Evolutionary conservation across 2,113 vertebrate genomes (phyloP).

Genomic region (Bos indicus): DNA sequence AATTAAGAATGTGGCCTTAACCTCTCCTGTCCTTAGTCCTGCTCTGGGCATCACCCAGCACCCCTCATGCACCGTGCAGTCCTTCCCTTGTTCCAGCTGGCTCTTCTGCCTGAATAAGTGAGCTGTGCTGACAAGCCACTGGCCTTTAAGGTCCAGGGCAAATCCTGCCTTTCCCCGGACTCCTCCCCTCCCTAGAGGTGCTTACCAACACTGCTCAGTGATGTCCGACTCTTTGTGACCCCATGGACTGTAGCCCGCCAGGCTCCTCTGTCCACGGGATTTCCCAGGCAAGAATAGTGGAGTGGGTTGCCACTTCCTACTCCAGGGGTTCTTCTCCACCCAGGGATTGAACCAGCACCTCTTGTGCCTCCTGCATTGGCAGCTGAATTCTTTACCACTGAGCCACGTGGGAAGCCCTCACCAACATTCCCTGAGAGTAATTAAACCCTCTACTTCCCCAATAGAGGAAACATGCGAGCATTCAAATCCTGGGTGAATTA

Average conservation of each 20-base stretch:
- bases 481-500: not conserved
- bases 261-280: not conserved
- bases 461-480: not conserved
- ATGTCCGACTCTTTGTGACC: not conserved
- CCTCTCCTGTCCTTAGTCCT: not conserved
- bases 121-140: not conserved
- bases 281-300: not conserved
- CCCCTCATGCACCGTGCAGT: accelerated
- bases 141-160: not conserved
- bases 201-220: not conserved
- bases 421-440: not conserved
- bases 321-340: not conserved
- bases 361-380: not conserved
- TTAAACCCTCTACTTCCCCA: not conserved
- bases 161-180: not conserved
- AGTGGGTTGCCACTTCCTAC: not conserved
- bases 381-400: not conserved
- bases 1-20: not conserved
- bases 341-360: not conserved
- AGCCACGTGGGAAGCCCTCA: not conserved
- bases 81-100: not conserved
- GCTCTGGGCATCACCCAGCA: not conserved
- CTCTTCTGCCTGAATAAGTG: not conserved
- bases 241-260: not conserved
- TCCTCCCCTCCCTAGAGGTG: not conserved